phyloP scores from a whole-genome alignment of 2,113 vertebrate species.

The Triplophysa rosa region DNA sequence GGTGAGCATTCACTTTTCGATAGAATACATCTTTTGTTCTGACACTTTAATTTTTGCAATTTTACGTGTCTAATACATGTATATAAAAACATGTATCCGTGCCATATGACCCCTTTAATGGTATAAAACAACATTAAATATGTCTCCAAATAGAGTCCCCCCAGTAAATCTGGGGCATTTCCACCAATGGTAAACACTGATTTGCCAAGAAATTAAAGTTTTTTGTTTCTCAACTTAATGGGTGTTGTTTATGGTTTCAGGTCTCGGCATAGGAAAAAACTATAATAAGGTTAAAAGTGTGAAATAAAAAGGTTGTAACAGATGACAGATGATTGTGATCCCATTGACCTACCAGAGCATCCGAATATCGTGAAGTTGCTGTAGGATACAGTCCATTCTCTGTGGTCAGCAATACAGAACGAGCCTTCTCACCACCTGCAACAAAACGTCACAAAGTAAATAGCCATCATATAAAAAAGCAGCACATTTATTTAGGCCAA shows the following conservation, averaged over 20 bases:
- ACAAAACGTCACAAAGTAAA: conserved; percentile 36
- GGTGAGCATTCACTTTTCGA: too few species aligned
- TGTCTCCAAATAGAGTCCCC: too few species aligned
- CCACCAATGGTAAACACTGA: too few species aligned
- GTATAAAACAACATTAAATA: too few species aligned
- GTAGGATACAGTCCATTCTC: conserved; percentile 39
- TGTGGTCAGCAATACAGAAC: conserved; percentile 46
- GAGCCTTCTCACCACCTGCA: conserved; percentile 48
- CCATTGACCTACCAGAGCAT: conserved; percentile 41
- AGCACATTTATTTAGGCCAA: neutral
- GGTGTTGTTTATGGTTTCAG: neutral
- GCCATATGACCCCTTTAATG: too few species aligned
- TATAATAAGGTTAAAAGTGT: neutral
- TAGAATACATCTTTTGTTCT: too few species aligned
- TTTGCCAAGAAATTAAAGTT: too few species aligned
- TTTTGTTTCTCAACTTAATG: too few species aligned
- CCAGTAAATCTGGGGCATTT: too few species aligned
- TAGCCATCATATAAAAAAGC: neutral
- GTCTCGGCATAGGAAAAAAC: neutral
- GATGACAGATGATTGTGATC: conserved; percentile 7
- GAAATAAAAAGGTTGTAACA: neutral
- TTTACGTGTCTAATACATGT: too few species aligned
- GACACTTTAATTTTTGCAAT: too few species aligned
- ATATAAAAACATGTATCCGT: too few species aligned
- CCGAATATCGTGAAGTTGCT: neutral